Percentiles rank a stretch among this genome's conserved stretches.
These are phyloP conservation scores for Aplocera efformata DNA, from an alignment of 2,888 invertebrate genomes.

Conservation along the genomic window DNA sequence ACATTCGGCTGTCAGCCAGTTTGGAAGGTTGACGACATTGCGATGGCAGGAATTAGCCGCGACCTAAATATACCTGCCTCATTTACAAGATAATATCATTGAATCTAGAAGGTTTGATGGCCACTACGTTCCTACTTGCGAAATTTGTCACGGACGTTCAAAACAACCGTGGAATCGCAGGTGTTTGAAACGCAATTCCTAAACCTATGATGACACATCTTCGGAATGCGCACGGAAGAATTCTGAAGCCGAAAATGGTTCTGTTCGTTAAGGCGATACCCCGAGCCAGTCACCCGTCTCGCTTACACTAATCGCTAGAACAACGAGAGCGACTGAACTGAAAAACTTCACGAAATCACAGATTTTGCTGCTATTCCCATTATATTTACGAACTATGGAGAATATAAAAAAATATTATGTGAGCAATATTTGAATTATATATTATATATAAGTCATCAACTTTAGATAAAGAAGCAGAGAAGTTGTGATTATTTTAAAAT, in stretches of 20 bases:
- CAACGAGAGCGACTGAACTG: too few species aligned
- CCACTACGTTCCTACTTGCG: constrained; percentile 7
- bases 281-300: too few species aligned
- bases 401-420: too few species aligned
- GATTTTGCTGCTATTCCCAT: too few species aligned
- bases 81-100: constrained; percentile 12
- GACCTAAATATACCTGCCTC: constrained; percentile 17
- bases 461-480: too few species aligned
- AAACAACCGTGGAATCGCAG: constrained; percentile 11
- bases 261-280: constrained; percentile 18
- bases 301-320: too few species aligned
- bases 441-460: too few species aligned
- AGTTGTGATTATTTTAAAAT: too few species aligned
- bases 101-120: constrained; percentile 6
- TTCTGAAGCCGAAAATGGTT: constrained; percentile 25
- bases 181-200: constrained; percentile 21
- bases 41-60: constrained; percentile 26
- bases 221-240: constrained; percentile 26
- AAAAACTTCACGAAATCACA: too few species aligned
- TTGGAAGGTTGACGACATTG: constrained; percentile 43
- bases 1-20: constrained; percentile 39
- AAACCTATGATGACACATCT: constrained; percentile 21
- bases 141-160: constrained; percentile 11
- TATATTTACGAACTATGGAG: too few species aligned
- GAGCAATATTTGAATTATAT: too few species aligned